These are phyloP conservation scores for Myxocyprinus asiaticus DNA, from an alignment of 2,113 vertebrate species.

Conservation along the genomic window DNA sequence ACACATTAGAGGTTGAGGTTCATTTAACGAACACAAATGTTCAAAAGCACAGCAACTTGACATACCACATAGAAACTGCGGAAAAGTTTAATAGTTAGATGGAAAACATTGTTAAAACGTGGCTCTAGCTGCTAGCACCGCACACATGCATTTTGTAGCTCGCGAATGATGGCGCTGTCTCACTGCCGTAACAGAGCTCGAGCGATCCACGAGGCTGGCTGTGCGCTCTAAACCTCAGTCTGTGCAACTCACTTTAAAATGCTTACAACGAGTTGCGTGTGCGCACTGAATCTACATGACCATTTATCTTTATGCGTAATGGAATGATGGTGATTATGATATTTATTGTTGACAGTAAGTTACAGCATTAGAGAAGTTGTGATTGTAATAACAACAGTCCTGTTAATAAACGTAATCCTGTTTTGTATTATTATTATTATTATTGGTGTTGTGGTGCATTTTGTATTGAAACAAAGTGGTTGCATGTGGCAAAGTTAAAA, in stretches of 20 bases:
- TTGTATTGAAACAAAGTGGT: background rate
- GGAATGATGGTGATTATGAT: background rate
- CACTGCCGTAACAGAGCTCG: constrained; percentile 62
- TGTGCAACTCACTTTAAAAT: background rate
- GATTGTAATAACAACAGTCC: background rate
- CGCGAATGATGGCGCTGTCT: constrained; percentile 79
- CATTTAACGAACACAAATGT: background rate
- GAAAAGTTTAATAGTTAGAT: no score
- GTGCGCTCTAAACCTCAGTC: constrained; percentile 48
- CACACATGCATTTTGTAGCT: constrained; percentile 14
- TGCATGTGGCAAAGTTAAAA: constrained; percentile 1
- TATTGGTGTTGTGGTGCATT: background rate
- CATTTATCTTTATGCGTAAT: background rate
- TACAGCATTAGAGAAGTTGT: background rate
- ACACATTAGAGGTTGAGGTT: background rate
- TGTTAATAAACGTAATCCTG: constrained; percentile 1
- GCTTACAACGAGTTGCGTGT: constrained; percentile 26
- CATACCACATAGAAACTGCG: background rate
- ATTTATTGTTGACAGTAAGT: background rate
- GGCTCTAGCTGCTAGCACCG: background rate
- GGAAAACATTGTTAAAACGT: background rate
- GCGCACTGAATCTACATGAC: background rate
- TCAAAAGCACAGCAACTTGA: background rate
- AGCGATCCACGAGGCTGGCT: constrained; percentile 32
- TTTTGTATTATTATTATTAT: background rate